Conservation (phyloP, 2,113 vertebrate genomes). For the Podarcis muralis region DNA sequence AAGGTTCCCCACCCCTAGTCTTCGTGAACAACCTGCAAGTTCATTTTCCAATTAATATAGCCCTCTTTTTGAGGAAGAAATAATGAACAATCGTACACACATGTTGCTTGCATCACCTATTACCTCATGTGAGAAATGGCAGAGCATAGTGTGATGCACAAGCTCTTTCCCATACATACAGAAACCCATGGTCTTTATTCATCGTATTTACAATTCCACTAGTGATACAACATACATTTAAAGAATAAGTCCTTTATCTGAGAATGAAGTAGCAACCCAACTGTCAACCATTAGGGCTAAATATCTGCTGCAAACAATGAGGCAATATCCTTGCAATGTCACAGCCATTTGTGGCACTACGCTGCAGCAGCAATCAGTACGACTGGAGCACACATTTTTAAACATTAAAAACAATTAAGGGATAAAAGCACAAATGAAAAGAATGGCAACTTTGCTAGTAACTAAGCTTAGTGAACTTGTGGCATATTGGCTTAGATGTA, state of each 20-base stretch:
- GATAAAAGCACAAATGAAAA: constrained; percentile 23
- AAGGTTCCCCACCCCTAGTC: no score
- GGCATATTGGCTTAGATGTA: background rate
- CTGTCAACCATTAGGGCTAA: background rate
- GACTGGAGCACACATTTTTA: background rate
- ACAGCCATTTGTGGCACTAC: background rate
- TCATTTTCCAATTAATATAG: background rate
- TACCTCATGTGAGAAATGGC: background rate
- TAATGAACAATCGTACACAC: background rate
- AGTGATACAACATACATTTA: background rate
- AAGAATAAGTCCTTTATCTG: background rate
- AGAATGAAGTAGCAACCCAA: background rate
- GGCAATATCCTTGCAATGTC: background rate
- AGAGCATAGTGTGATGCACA: no score
- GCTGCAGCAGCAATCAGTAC: background rate
- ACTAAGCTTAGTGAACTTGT: background rate
- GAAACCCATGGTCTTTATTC: background rate
- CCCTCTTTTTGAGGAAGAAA: background rate
- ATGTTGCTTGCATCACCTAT: background rate
- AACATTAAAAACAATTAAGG: background rate
- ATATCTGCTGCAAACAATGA: background rate
- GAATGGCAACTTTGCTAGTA: constrained; percentile 14
- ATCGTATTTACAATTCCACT: background rate
- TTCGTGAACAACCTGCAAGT: background rate
- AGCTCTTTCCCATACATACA: background rate